Percentiles rank a stretch among this genome's conserved stretches.
These are phyloP conservation scores for Himalopsyche anomala DNA, from an alignment of 2,888 invertebrate genomes.

Conservation along the genomic window DNA sequence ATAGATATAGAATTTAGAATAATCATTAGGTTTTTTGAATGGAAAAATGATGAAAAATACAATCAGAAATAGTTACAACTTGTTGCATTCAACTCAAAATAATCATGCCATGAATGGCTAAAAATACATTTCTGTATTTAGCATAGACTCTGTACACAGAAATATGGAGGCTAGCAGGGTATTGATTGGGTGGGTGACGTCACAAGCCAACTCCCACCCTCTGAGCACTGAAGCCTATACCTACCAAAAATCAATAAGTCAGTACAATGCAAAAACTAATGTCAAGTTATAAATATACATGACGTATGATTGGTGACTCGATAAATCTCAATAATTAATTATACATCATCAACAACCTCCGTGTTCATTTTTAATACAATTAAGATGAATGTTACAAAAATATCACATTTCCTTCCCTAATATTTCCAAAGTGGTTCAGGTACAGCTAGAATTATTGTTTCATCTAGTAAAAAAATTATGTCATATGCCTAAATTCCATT, in stretches of 20 bases:
- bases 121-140: slow-evolving; percentile 41
- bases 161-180: slow-evolving; percentile 32
- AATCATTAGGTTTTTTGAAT: neutral
- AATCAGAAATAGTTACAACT: slow-evolving; percentile 8
- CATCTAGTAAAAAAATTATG: neutral
- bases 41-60: neutral
- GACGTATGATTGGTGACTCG: neutral
- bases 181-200: slow-evolving; percentile 67
- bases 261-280: slow-evolving; percentile 29
- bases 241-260: slow-evolving; percentile 64
- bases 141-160: neutral
- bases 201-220: slow-evolving; percentile 66
- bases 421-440: neutral
- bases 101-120: slow-evolving; percentile 16
- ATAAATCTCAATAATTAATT: neutral
- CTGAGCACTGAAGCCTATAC: slow-evolving; percentile 52
- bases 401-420: neutral
- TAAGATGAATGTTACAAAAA: neutral
- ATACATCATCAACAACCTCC: neutral
- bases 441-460: neutral
- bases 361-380: neutral
- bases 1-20: too few relatives aligned
- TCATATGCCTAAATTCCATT: neutral
- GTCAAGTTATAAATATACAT: slow-evolving; percentile 27
- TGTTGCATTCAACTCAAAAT: slow-evolving; percentile 10